These are phyloP conservation scores for Cichlasoma orientale DNA, from an alignment of 2,797 vertebrate genomes.

Conservation along the genomic window DNA sequence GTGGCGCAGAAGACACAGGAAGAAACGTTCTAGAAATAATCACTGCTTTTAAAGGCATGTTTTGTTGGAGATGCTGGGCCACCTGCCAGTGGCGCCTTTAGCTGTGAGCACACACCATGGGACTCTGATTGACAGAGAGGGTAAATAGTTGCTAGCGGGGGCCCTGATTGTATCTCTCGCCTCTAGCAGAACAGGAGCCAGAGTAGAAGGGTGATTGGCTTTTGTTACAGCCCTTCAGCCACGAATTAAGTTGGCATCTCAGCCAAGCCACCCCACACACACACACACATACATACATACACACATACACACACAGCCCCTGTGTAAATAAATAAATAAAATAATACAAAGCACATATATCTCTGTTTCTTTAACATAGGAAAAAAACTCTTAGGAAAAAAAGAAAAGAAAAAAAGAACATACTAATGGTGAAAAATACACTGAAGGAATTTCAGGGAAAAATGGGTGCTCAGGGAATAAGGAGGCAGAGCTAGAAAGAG, in stretches of 20 bases:
- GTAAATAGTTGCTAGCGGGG: conserved; percentile 77
- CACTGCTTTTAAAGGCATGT: conserved; percentile 56
- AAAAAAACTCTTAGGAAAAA: conserved; percentile 13
- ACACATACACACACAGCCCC: not conserved
- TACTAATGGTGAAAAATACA: conserved; percentile 30
- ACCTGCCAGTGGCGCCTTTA: conserved; percentile 64
- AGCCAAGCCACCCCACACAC: conserved; percentile 30
- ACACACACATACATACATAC: not conserved
- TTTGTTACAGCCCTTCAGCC: conserved; percentile 68
- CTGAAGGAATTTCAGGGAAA: conserved; percentile 12
- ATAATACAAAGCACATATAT: conserved; percentile 30
- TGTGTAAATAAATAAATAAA: not conserved
- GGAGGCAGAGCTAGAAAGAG: conserved; percentile 33
- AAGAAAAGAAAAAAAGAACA: conserved; percentile 17
- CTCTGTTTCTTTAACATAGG: conserved; percentile 30
- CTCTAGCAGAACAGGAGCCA: conserved; percentile 59
- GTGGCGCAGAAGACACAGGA: conserved; percentile 32
- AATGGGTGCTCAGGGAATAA: conserved; percentile 18
- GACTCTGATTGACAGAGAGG: conserved; percentile 76
- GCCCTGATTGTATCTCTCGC: conserved; percentile 76
- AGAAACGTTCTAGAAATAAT: conserved; percentile 53
- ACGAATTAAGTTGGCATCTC: conserved; percentile 68
- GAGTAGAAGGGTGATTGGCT: conserved; percentile 70
- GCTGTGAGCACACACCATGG: conserved; percentile 60
- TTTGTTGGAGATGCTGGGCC: conserved; percentile 54